phyloP scores from a whole-genome alignment of 2,888 invertebrate genomes.

The Leptinotarsa tumamoca region DNA sequence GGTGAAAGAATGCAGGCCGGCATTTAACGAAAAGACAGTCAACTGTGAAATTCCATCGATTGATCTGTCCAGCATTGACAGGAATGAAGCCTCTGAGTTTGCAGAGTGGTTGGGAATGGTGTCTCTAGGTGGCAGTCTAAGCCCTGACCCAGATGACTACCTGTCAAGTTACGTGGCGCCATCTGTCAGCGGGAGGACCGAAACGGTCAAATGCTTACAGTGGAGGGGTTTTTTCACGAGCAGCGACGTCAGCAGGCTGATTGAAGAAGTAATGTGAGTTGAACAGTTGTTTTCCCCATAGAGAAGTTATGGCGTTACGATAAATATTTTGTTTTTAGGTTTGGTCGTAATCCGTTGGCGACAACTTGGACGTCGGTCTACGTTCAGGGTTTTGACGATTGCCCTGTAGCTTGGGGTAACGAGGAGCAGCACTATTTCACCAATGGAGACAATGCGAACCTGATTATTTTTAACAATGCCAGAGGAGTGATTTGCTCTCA shows the following conservation, averaged over 20 bases:
- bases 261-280: conserved; percentile 36
- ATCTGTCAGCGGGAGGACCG: conserved; percentile 53
- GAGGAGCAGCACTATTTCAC: conserved; percentile 68
- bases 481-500: conserved; percentile 61
- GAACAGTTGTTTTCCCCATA: no score
- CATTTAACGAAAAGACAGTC: conserved; percentile 58
- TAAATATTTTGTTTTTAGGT: conserved; percentile 37
- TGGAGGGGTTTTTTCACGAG: conserved; percentile 69
- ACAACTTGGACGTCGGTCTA: conserved; percentile 69
- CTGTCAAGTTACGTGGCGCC: conserved; percentile 65
- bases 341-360: conserved; percentile 46
- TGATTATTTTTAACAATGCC: conserved; percentile 63
- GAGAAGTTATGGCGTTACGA: no score
- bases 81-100: conserved; percentile 61
- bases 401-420: conserved; percentile 67
- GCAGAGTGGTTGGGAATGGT: conserved; percentile 72
- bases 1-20: conserved; percentile 66
- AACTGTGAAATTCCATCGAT: conserved; percentile 65
- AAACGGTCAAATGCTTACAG: conserved; percentile 64
- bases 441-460: conserved; percentile 69
- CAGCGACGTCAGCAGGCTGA: conserved; percentile 61
- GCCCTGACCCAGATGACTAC: conserved; percentile 55
- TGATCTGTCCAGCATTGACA: conserved; percentile 50
- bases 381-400: conserved; percentile 71
- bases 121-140: conserved; percentile 64